Base-by-base conservation (phyloP, 2,797 vertebrate species). In the Tapirus indicus region DNA sequence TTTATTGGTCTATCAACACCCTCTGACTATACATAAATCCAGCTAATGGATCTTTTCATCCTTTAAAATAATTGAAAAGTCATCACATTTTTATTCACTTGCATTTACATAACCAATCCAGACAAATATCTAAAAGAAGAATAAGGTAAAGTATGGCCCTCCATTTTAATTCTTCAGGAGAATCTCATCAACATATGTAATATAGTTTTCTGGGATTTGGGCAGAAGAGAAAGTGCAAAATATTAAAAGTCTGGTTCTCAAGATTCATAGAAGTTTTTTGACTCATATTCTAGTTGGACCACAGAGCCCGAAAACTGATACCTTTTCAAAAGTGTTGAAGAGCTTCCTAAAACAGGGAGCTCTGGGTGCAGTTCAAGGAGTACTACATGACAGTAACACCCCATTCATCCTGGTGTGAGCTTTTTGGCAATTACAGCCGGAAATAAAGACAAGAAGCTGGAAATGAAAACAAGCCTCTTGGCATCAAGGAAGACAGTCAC, bases 131-230 rank as follows among this genome's bases (percentile, higher is more conserved):
- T 60, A 77, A 60, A 93, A 93, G 77, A 54, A 84, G 35, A 83
- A 56, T 75, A 72, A 72, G 41, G 21, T 84, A 72, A 87, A 66
- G 17, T 38, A 38, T 60, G 23, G 13, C 47, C n/a, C 90, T 74
- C 41, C 58, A 86, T 47, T 86, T 94, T 80, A 95, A 80, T 69
- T 79, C 58, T 92, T 92, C 60, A 95, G 60, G 52, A 88, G 66
- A 80, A 58, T 94, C 75, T 69, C 44, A 80, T 44, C 44, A 79
- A 77, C 35, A 72, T 49, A 49, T 5, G 6, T 11, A 23, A 58
- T 78, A n/a, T 25, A 44, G 68, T 88, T 82, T 84, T 93, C 75
- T n/a, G 13, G 71, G 74, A 68, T 89, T 54, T 69, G 52, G 47
- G n/a, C 27, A 77, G n/a, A 69, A 85, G 44, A 94, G 17, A 91